These are phyloP conservation scores for Neoitamus cyanurus DNA, from an alignment of 2,888 invertebrate species.

Conservation along the genomic window DNA sequence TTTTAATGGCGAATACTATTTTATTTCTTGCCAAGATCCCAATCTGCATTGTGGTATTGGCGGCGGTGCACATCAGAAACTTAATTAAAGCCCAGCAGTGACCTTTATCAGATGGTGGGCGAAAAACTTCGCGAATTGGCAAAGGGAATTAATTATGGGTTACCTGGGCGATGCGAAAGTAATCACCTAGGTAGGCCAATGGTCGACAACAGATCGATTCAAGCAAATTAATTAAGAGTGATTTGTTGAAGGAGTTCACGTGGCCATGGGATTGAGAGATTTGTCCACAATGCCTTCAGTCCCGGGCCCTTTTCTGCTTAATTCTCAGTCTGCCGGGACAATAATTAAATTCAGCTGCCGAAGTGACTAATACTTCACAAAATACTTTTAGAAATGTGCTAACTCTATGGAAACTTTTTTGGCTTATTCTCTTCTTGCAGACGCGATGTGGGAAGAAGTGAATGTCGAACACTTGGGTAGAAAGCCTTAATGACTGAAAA, in stretches of 20 bases:
- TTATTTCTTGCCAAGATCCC: not conserved
- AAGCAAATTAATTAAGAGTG: not conserved
- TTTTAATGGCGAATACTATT: not conserved
- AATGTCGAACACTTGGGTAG: not conserved
- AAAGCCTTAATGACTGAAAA: not conserved
- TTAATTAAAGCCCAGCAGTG: not conserved
- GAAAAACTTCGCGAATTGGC: not conserved
- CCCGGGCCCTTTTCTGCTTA: not conserved
- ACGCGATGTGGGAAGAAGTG: not conserved
- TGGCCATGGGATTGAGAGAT: not conserved
- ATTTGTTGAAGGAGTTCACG: not conserved
- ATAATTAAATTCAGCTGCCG: not conserved
- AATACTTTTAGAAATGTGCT: not conserved
- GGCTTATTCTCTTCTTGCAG: not conserved
- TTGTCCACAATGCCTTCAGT: not conserved
- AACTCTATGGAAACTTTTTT: not conserved
- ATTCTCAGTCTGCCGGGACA: not conserved
- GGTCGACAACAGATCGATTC: not conserved
- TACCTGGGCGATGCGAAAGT: not conserved
- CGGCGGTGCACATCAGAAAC: not conserved
- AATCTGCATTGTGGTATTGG: not conserved
- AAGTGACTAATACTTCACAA: not conserved
- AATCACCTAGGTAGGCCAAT: not conserved
- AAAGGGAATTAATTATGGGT: not conserved
- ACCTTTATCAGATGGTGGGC: not conserved